Evolutionary conservation across 2,797 vertebrate genomes (phyloP).

Genomic region (Phaenicophaeus curvirostris): DNA sequence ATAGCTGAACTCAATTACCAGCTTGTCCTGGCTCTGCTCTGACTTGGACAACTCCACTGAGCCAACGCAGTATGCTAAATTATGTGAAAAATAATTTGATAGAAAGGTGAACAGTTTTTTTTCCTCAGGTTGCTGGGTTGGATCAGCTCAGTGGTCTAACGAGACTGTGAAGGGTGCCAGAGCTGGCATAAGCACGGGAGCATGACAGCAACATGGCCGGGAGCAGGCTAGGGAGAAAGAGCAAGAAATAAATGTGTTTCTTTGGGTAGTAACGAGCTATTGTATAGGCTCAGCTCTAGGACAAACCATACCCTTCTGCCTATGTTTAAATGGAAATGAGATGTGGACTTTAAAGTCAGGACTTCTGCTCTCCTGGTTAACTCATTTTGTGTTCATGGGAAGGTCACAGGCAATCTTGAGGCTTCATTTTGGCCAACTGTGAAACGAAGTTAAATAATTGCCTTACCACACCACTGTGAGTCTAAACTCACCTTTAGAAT

Average conservation of each 20-base stretch:
- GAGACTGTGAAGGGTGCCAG: neutral
- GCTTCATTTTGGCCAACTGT: neutral
- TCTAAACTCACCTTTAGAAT: neutral
- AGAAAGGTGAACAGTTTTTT: neutral
- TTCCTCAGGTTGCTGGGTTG: neutral
- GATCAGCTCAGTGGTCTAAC: neutral
- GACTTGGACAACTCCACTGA: neutral
- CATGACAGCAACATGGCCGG: neutral
- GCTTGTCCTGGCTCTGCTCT: neutral
- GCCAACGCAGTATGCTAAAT: neutral
- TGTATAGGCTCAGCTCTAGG: neutral
- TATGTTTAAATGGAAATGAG: neutral
- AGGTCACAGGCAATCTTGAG: neutral
- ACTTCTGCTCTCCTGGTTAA: neutral
- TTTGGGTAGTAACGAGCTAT: neutral
- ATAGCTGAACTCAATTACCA: neutral
- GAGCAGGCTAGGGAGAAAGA: neutral
- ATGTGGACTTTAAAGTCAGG: neutral
- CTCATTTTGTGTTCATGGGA: neutral
- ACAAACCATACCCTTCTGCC: neutral
- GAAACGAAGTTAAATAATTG: neutral
- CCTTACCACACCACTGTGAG: neutral
- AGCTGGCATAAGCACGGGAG: neutral
- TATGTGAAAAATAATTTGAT: neutral
- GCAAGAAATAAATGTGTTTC: neutral